Conservation (phyloP, 1,140 invertebrate species). For the Sitobion miscanthi region DNA sequence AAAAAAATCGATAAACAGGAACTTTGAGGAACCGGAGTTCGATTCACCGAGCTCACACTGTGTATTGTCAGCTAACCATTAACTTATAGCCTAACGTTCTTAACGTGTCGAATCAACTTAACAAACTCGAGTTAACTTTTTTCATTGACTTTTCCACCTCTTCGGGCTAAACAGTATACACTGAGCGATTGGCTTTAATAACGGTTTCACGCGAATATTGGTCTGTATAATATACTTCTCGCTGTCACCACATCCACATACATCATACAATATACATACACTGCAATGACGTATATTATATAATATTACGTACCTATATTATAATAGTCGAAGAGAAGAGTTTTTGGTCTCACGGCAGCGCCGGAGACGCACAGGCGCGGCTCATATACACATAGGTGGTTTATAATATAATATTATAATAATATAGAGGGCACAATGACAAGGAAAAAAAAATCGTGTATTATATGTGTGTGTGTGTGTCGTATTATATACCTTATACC, state of each 20-base stretch:
- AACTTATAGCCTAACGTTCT: neutral
- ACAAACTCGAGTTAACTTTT: neutral
- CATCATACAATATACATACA: neutral
- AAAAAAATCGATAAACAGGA: no score
- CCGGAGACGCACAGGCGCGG: neutral
- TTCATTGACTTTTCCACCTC: no score
- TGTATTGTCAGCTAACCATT: no score
- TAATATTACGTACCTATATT: neutral
- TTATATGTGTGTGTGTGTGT: neutral
- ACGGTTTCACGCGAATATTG: no score
- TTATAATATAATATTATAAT: neutral
- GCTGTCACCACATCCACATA: neutral
- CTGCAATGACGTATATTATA: neutral
- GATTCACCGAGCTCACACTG: no score
- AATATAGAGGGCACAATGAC: neutral
- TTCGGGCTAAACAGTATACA: no score
- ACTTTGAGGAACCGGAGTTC: no score
- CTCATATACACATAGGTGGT: neutral
- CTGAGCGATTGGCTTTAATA: no score
- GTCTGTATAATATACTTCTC: neutral
- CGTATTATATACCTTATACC: neutral
- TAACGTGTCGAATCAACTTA: neutral
- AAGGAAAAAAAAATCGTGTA: conserved; percentile 15
- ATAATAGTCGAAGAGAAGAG: neutral
- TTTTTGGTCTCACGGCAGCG: conserved; percentile 5